Evolutionary conservation across 2,888 invertebrate species (phyloP).

Genomic region (Spisula subtruncata): DNA sequence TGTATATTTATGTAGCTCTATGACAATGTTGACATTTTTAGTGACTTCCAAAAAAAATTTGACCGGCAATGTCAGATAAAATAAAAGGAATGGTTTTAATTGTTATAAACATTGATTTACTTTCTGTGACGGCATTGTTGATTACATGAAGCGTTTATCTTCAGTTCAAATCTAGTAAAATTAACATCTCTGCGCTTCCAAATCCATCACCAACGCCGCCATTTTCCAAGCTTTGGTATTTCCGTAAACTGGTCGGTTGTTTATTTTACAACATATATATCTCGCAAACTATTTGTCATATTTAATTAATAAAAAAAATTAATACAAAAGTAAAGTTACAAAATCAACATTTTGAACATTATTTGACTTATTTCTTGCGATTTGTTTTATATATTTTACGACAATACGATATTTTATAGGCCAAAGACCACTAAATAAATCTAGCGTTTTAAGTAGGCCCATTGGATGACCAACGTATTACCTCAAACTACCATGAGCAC

Average conservation of each 20-base stretch:
- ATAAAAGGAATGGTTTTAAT: background rate
- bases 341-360: background rate
- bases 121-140: slow-evolving; percentile 70
- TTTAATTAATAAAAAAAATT: background rate
- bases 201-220: slow-evolving; percentile 83
- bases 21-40: too few species aligned
- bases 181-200: background rate
- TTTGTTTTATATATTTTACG: background rate
- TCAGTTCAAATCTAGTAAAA: background rate
- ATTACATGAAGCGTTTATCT: background rate
- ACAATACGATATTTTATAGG: background rate
- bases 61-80: too few species aligned
- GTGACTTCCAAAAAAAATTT: too few species aligned
- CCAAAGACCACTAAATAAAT: background rate
- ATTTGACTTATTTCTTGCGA: too few species aligned
- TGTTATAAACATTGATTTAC: slow-evolving; percentile 49
- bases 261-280: slow-evolving; percentile 64
- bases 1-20: too few species aligned
- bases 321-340: background rate
- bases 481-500: too few species aligned
- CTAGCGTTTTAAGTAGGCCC: too few species aligned
- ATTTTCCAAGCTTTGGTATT: slow-evolving; percentile 84
- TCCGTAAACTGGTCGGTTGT: slow-evolving; percentile 70
- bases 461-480: too few species aligned
- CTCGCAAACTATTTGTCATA: background rate